A percentile compares a stretch with the other conserved stretches of the same genome.
Conservation (phyloP, 2,113 vertebrate species). For the Protomyctophum bolini region DNA sequence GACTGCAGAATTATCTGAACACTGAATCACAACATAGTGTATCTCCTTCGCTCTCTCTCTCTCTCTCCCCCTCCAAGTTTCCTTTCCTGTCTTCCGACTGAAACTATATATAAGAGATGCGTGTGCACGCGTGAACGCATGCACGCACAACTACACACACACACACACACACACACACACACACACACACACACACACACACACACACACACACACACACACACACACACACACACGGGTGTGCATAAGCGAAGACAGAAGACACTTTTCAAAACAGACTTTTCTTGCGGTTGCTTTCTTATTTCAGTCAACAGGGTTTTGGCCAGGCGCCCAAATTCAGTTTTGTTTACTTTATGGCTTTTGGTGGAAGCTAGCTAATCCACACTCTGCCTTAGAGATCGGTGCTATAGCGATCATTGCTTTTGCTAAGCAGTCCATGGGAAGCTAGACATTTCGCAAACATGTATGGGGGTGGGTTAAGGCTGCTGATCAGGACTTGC, state of each 20-base stretch:
- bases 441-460: constrained; percentile 8
- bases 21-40: constrained; percentile 34
- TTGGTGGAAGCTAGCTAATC: constrained; percentile 20
- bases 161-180: background rate
- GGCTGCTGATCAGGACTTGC: background rate
- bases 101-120: constrained; percentile 21
- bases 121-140: background rate
- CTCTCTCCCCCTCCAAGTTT: constrained; percentile 15
- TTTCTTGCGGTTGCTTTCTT: constrained; percentile 4
- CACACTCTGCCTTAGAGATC: background rate
- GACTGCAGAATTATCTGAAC: constrained; percentile 57
- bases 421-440: background rate
- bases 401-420: background rate
- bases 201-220: background rate
- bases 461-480: background rate
- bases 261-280: background rate
- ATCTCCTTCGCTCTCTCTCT: background rate
- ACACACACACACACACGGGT: background rate
- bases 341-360: constrained; percentile 41
- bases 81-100: constrained; percentile 3
- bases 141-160: background rate
- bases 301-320: constrained; percentile 12
- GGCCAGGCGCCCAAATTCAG: constrained; percentile 14
- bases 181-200: background rate
- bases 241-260: background rate